A percentile compares a stretch with the other conserved stretches of the same genome.
phyloP scores from a whole-genome alignment of 2,113 vertebrate genomes.

The Mesocricetus auratus region DNA sequence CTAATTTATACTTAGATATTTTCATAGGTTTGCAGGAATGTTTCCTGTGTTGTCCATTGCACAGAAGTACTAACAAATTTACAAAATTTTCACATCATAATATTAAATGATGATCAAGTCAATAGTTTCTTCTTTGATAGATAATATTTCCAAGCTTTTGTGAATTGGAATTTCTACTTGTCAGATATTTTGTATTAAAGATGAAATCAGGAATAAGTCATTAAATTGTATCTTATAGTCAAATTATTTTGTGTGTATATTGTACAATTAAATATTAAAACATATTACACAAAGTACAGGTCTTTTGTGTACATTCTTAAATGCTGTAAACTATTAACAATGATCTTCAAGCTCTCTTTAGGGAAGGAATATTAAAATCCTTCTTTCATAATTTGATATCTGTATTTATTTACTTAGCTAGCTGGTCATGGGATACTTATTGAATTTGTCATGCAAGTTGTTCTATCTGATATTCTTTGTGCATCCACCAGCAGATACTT shows the following conservation, averaged over 20 bases:
- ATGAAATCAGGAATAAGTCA: slow-evolving; percentile 9
- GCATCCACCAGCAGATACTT: background rate
- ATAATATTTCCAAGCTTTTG: background rate
- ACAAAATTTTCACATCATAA: background rate
- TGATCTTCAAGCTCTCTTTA: background rate
- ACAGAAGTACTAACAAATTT: slow-evolving; percentile 42
- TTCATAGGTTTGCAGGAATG: background rate
- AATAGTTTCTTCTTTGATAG: slow-evolving; percentile 30
- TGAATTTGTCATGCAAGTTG: background rate
- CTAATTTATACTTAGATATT: background rate
- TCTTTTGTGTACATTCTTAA: slow-evolving; percentile 11
- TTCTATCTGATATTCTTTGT: background rate
- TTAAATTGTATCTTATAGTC: slow-evolving; percentile 55
- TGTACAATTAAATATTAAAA: slow-evolving; percentile 14
- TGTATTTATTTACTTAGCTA: background rate
- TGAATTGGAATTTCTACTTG: background rate
- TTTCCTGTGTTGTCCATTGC: background rate
- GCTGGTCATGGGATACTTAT: background rate
- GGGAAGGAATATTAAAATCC: background rate
- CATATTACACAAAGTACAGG: background rate
- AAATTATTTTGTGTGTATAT: slow-evolving; percentile 54
- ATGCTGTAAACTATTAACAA: background rate
- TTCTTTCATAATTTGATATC: background rate
- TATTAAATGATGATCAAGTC: slow-evolving; percentile 46
- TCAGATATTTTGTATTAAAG: slow-evolving; percentile 56